phyloP scores from a whole-genome alignment of 2,113 vertebrate species.

The Ciconia boyciana region DNA sequence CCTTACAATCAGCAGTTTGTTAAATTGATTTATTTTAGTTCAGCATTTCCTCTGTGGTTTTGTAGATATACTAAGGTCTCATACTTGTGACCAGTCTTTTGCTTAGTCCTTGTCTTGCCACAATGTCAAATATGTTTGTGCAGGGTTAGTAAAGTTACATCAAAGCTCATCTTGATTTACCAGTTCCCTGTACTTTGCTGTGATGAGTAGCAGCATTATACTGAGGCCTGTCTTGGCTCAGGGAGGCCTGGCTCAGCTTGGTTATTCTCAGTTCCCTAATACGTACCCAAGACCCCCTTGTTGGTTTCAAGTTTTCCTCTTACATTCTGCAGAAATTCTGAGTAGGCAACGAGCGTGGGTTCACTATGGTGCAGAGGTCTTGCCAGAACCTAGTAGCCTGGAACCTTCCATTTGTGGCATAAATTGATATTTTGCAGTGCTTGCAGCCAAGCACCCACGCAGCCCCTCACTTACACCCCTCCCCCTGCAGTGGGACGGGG shows the following conservation, averaged over 20 bases:
- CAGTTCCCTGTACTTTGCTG: neutral
- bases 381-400: neutral
- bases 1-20: neutral
- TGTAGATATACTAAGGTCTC: neutral
- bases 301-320: neutral
- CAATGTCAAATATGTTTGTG: neutral
- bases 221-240: neutral
- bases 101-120: neutral
- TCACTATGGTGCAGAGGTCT: neutral
- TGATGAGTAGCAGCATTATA: neutral
- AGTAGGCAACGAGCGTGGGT: neutral
- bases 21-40: neutral
- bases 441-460: neutral
- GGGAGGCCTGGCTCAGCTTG: neutral
- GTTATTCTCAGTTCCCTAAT: neutral
- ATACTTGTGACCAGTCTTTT: neutral
- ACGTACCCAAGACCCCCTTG: accelerated
- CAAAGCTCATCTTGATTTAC: neutral
- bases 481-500: too few relatives aligned
- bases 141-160: neutral
- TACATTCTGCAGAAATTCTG: neutral
- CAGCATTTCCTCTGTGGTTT: neutral
- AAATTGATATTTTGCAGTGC: neutral
- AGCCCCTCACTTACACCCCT: neutral
- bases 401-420: neutral